Percentiles rank a stretch among this genome's conserved stretches.
Evolutionary conservation across 2,113 vertebrate genomes (phyloP).

Genomic region (Mormoops blainvillei): DNA sequence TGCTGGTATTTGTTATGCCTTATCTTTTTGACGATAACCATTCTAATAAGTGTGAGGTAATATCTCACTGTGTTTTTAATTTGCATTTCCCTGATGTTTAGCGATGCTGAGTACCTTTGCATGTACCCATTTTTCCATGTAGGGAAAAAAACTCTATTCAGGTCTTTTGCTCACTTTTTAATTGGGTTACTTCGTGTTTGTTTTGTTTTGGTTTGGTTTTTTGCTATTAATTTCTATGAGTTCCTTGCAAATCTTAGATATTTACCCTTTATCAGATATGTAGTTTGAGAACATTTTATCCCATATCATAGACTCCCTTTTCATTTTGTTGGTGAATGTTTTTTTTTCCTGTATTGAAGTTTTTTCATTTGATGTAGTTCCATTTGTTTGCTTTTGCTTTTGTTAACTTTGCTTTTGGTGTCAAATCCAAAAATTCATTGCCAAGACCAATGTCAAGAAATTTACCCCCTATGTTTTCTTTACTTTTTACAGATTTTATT

Average conservation of each 20-base stretch:
- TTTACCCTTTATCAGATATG: not conserved
- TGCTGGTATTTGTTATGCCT: not conserved
- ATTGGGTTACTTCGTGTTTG: not conserved
- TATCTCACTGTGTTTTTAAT: not conserved
- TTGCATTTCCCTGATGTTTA: not conserved
- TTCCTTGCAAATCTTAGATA: not conserved
- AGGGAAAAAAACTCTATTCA: not conserved
- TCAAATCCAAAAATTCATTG: not conserved
- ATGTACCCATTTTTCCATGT: not conserved
- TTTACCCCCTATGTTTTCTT: not conserved
- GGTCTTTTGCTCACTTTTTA: not conserved
- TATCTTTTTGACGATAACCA: not conserved
- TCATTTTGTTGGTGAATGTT: not conserved
- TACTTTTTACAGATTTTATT: too few species aligned
- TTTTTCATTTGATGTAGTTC: not conserved
- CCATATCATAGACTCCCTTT: not conserved
- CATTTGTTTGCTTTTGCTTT: not conserved
- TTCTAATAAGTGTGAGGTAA: not conserved
- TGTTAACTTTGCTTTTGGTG: not conserved
- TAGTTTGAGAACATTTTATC: not conserved
- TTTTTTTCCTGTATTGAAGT: not conserved
- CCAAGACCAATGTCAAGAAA: not conserved
- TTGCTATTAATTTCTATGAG: not conserved
- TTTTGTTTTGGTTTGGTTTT: too few species aligned
- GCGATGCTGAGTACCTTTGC: not conserved